Evolutionary conservation across 1,140 invertebrate genomes (phyloP).

Genomic region (Apocrypta bakeri): DNA sequence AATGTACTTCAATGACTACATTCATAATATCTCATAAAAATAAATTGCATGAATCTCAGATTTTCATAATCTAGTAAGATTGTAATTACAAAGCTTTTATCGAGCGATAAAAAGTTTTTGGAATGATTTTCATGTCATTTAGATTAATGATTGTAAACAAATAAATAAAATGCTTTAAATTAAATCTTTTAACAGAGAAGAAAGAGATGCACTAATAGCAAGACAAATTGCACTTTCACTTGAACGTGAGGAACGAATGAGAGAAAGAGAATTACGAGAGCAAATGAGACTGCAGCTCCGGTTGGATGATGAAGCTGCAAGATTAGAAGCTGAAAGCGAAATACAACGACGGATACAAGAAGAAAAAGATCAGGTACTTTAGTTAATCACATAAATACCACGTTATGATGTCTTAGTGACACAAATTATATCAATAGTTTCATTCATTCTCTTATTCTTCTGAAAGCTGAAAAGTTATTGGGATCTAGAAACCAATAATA

Average conservation of each 20-base stretch:
- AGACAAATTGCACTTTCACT: conserved; percentile 79
- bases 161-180: conserved; percentile 8
- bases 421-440: background rate
- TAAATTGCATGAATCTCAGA: background rate
- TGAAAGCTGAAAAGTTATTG: too few relatives aligned
- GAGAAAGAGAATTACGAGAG: conserved; percentile 74
- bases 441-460: background rate
- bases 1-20: background rate
- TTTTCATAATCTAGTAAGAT: too few relatives aligned
- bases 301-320: conserved; percentile 71
- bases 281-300: conserved; percentile 71
- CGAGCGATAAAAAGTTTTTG: too few relatives aligned
- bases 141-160: background rate
- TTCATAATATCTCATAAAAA: background rate
- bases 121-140: too few relatives aligned
- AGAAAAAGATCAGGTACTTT: conserved; percentile 78
- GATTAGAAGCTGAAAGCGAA: conserved; percentile 66
- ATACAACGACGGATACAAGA: conserved; percentile 75
- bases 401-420: background rate
- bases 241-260: conserved; percentile 77
- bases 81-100: too few relatives aligned
- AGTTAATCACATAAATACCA: background rate
- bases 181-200: conserved; percentile 76
- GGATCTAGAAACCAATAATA: too few relatives aligned
- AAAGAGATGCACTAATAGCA: conserved; percentile 81